Evolutionary conservation across 2,113 vertebrate species (phyloP).

Genomic region (Ovis aries): DNA sequence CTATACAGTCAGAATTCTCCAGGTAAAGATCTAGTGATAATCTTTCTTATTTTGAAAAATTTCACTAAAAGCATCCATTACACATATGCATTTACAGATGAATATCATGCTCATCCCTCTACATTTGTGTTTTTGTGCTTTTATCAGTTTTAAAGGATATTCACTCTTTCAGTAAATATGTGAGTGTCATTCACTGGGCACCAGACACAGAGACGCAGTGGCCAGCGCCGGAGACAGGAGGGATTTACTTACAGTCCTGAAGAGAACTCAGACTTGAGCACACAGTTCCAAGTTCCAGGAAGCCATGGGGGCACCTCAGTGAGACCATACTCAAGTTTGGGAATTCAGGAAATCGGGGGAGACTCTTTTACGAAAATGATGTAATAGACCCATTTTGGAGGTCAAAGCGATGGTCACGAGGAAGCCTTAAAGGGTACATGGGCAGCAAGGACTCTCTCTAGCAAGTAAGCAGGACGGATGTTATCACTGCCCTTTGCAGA

Average conservation of each 20-base stretch:
- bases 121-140: not conserved
- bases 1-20: not conserved
- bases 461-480: not conserved
- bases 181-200: not conserved
- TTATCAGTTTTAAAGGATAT: not conserved
- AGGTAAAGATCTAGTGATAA: not conserved
- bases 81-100: not conserved
- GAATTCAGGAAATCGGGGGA: not conserved
- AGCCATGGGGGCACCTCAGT: fast-evolving
- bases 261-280: not conserved
- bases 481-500: not conserved
- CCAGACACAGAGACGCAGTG: not conserved
- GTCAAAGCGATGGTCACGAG: too few species aligned
- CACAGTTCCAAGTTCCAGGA: not conserved
- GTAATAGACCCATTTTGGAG: not conserved
- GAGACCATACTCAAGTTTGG: not conserved
- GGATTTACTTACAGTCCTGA: not conserved
- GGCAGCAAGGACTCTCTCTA: not conserved
- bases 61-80: not conserved
- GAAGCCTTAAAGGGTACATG: not conserved
- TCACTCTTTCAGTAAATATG: not conserved
- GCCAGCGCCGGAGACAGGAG: not conserved
- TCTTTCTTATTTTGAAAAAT: not conserved
- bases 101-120: not conserved
- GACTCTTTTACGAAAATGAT: not conserved